phyloP scores from a whole-genome alignment of 23 tunicate species.

The Botrylloides violaceus region DNA sequence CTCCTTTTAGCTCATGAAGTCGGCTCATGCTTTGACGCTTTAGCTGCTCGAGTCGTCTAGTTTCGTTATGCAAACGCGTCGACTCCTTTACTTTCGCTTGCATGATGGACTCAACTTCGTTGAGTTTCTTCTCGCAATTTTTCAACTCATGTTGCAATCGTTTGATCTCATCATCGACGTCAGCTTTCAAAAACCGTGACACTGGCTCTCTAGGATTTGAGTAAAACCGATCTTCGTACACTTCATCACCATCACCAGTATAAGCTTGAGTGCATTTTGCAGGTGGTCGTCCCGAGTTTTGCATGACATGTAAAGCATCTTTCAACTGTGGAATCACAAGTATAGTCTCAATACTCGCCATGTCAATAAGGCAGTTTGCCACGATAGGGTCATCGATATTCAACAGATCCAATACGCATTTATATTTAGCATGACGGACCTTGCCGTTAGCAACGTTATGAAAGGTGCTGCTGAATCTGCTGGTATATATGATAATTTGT shows the following conservation, averaged over 20 bases:
- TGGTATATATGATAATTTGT: slow-evolving; percentile 59
- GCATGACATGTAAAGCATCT: slow-evolving; percentile 60
- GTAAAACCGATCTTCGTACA: slow-evolving; percentile 55
- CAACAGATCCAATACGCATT: slow-evolving; percentile 60
- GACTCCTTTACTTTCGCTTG: slow-evolving; percentile 1
- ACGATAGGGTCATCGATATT: slow-evolving; percentile 76
- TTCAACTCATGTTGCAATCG: slow-evolving; percentile 14
- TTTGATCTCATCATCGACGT: slow-evolving; percentile 49
- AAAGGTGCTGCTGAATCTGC: slow-evolving; percentile 32
- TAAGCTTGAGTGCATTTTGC: slow-evolving; percentile 47
- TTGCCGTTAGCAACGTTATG: slow-evolving; percentile 48
- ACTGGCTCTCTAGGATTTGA: slow-evolving; percentile 45
- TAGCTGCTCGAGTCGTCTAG: slow-evolving; percentile 21
- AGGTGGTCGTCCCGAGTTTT: slow-evolving; percentile 44
- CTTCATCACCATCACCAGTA: slow-evolving; percentile 74
- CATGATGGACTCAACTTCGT: not conserved
- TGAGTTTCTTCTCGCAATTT: not conserved
- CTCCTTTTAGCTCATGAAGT: slow-evolving; percentile 35
- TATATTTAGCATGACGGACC: slow-evolving; percentile 27
- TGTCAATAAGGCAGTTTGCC: slow-evolving; percentile 75
- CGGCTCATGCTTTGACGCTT: slow-evolving; percentile 22
- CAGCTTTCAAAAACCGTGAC: slow-evolving; percentile 58
- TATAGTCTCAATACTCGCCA: slow-evolving; percentile 50
- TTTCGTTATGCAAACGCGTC: slow-evolving; percentile 18
- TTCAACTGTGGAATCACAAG: slow-evolving; percentile 69